These are phyloP conservation scores for Cisticola juncidis DNA, from an alignment of 2,113 vertebrate species.

Conservation along the genomic window DNA sequence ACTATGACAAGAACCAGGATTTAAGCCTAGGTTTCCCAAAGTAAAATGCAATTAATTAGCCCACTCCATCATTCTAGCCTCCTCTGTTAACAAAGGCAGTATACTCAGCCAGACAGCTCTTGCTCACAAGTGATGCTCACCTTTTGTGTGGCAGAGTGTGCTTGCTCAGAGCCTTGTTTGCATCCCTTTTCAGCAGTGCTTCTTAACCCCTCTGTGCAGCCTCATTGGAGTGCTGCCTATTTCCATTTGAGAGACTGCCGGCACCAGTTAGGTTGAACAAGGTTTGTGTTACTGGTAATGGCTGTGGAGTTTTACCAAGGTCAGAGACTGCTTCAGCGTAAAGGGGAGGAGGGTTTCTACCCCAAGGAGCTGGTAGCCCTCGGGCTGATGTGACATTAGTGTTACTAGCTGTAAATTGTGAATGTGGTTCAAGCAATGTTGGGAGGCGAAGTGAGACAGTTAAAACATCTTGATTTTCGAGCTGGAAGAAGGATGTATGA, in stretches of 20 bases:
- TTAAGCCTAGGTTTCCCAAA: slow-evolving; percentile 16
- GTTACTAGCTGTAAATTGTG: background rate
- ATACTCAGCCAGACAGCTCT: background rate
- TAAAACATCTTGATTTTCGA: background rate
- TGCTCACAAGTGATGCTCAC: slow-evolving; percentile 16
- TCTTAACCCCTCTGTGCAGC: background rate
- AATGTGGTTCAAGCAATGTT: background rate
- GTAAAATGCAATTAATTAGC: slow-evolving; percentile 50
- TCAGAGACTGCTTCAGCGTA: background rate
- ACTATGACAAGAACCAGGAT: slow-evolving; percentile 18
- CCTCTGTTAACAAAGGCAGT: slow-evolving; percentile 11
- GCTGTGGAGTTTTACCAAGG: background rate
- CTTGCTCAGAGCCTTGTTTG: slow-evolving; percentile 18
- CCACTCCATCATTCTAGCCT: background rate
- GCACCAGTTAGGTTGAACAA: background rate
- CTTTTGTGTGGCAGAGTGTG: background rate
- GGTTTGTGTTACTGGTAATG: background rate
- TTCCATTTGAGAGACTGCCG: background rate
- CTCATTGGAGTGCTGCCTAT: background rate
- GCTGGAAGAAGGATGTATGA: background rate
- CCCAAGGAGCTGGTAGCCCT: background rate
- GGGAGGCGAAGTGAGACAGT: background rate
- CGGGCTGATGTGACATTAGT: background rate
- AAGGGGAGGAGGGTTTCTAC: background rate
- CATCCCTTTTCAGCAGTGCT: background rate